Evolutionary conservation across 2,113 vertebrate species (phyloP).

Genomic region (Alosa alosa): DNA sequence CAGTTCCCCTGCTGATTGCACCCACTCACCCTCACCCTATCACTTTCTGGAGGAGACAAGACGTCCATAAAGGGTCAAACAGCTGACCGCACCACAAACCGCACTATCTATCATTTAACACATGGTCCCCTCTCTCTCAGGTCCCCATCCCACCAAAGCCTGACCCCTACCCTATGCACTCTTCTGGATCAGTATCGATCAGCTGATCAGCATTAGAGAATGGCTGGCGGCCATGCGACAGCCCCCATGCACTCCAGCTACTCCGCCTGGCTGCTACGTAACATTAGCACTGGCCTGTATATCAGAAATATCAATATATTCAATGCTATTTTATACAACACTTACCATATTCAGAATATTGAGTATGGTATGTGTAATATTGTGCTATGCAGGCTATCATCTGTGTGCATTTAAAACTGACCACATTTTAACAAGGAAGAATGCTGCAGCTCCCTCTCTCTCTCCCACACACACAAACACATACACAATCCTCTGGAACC

Average conservation of each 20-base stretch:
- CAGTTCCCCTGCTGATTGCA: background rate
- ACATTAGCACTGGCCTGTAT: background rate
- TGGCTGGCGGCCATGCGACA: slow-evolving; percentile 28
- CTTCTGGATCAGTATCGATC: slow-evolving; percentile 48
- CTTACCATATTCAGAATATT: too few relatives aligned
- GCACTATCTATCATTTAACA: background rate
- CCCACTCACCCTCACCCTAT: background rate
- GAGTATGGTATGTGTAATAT: too few relatives aligned
- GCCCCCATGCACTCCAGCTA: slow-evolving; percentile 40
- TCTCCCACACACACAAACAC: too few relatives aligned
- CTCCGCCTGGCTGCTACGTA: slow-evolving; percentile 16
- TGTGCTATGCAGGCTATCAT: too few relatives aligned
- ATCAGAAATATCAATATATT: too few relatives aligned
- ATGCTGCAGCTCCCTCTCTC: too few relatives aligned
- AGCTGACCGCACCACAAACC: background rate
- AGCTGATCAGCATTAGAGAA: slow-evolving; percentile 44
- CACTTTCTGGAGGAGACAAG: background rate
- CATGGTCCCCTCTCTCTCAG: background rate
- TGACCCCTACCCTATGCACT: slow-evolving; percentile 35
- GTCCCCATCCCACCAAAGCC: slow-evolving; percentile 21
- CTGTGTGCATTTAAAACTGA: too few relatives aligned
- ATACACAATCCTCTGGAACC: too few relatives aligned
- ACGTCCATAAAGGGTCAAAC: background rate
- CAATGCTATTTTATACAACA: too few relatives aligned
- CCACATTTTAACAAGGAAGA: too few relatives aligned